Conservation (phyloP, 2,797 vertebrate genomes). For the Eleutherodactylus coqui region DNA sequence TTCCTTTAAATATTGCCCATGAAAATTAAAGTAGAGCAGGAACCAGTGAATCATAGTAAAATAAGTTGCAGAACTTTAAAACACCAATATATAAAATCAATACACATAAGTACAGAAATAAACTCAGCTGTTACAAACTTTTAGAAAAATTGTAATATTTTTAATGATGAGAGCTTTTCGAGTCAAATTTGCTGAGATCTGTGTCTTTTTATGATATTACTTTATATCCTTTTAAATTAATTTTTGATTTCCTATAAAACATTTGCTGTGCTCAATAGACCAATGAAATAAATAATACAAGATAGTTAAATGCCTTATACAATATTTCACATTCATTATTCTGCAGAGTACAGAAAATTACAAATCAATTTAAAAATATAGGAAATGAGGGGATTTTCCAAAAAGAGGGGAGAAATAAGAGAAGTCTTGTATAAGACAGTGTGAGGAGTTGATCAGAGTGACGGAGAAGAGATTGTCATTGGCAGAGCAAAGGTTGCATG, state of each 20-base stretch:
- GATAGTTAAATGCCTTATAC: neutral
- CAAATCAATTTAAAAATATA: neutral
- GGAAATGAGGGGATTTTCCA: too few relatives aligned
- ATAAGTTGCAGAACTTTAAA: too few relatives aligned
- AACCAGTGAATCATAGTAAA: too few relatives aligned
- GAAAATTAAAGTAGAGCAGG: too few relatives aligned
- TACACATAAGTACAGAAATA: neutral
- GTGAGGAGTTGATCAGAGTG: neutral
- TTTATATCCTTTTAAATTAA: conserved; percentile 12
- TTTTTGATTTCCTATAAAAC: conserved; percentile 26
- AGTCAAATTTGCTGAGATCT: conserved; percentile 5
- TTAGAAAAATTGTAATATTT: neutral
- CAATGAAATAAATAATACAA: neutral
- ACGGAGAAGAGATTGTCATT: neutral
- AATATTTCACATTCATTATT: neutral
- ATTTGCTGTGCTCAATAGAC: neutral
- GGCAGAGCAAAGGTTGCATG: neutral
- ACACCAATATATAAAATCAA: too few relatives aligned
- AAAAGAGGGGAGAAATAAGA: too few relatives aligned
- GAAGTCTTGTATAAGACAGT: neutral
- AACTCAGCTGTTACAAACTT: neutral
- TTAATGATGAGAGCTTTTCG: neutral
- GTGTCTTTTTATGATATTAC: conserved; percentile 8
- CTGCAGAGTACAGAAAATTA: neutral
- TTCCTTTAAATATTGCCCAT: too few relatives aligned